A percentile compares a stretch with the other conserved stretches of the same genome.
Conservation (phyloP, 2,113 vertebrate genomes). For the Tragelaphus scriptus region DNA sequence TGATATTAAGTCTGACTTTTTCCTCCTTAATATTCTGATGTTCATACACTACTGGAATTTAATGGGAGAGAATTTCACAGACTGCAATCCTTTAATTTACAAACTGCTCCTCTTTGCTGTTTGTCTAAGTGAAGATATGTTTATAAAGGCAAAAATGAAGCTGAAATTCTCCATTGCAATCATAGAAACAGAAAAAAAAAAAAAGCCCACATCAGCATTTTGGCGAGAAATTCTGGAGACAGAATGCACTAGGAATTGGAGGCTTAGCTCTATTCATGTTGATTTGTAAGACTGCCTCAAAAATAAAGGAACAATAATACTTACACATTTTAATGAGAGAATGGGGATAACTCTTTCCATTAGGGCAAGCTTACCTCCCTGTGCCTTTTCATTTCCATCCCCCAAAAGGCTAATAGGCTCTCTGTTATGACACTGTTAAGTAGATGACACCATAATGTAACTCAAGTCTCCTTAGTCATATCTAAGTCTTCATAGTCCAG, state of each 20-base stretch:
- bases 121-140: conserved; percentile 16
- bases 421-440: neutral
- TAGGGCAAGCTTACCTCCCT: neutral
- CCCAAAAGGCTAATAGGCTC: neutral
- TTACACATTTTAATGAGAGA: neutral
- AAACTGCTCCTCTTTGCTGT: neutral
- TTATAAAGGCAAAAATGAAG: conserved; percentile 43
- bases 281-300: neutral
- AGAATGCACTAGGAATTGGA: neutral
- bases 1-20: neutral
- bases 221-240: neutral
- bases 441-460: neutral
- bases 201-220: neutral
- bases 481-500: neutral
- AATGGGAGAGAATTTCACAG: neutral
- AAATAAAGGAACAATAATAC: neutral
- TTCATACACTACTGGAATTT: neutral
- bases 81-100: neutral
- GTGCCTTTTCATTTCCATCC: neutral
- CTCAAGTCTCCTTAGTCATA: neutral
- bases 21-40: neutral
- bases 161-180: neutral
- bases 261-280: neutral
- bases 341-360: neutral
- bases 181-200: neutral